Evolutionary conservation across 2,797 vertebrate species (phyloP), one percentile per base, ranked within the genome.

Genomic region (Tapera naevia): DNA sequence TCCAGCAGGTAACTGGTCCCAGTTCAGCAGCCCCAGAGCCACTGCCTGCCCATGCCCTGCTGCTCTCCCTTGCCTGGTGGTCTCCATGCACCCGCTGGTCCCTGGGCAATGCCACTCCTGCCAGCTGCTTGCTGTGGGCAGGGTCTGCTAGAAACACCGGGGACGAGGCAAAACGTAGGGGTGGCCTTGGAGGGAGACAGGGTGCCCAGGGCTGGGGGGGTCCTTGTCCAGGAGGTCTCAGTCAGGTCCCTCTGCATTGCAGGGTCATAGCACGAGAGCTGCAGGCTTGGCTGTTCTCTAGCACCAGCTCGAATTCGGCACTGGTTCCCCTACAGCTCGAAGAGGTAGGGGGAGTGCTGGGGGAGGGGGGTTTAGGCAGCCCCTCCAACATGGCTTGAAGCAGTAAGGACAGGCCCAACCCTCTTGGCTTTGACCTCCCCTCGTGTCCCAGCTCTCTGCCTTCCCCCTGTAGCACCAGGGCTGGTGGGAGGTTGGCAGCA

Each of bases 1-100:
- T 95, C 78, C 97, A 97, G 70, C 98, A 98, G 98, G 98, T 99
- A 97, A 89, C 66, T 39, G 48, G 48, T 70, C 70, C 53, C 45
- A 25, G 61, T 71, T 95, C 35, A 53, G 45, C 1, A 4, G 11
- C 4, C 46, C 46, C 0, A 0, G 54, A 89, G 61, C 30, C 70
- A 48, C 78, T 16, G 1, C 23, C 22, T 57, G 13, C 53, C 45
- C 2, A 2, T 65, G 28, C 9, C 67, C 62, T 66, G 66, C 58
- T 0, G 0, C 22, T 22, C 13, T 75, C 71, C 72, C 35, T 75
- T 7, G 9, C 3, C 54, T 5, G 2, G 37, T 5, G 21, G 67
- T 67, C 70, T 67, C 81, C 56, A 27, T 0, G 8, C 51, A 80
- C 43, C 28, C 18, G 2, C 39, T 30, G 13, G 71, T 62, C 37